Evolutionary conservation across 2,797 vertebrate genomes (phyloP), one percentile per base, ranked within the genome.

Genomic region (Hoplostethus atlanticus): DNA sequence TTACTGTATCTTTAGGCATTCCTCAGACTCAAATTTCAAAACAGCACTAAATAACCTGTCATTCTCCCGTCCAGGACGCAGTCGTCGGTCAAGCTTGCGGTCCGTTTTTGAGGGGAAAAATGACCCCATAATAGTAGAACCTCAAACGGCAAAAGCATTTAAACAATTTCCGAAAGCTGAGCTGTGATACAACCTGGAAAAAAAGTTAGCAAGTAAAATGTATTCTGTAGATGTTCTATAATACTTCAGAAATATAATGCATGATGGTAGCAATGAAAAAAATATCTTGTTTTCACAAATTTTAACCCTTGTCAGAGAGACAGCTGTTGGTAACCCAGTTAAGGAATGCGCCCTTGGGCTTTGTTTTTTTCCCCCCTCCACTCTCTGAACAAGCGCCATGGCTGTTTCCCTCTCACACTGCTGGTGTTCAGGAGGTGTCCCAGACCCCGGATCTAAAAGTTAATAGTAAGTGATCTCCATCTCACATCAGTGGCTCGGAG

Each of bases 11-110:
- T 90, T 77, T 73, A 90, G 88, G 91, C 89, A 91, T 93, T 93
- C 92, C 92, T 93, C 58, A 3, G 90, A 92, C 92, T 95, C 92
- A 87, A 84, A 94, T 94, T 94, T 95, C 94, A 94, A 94, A 94
- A 95, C 92, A 94, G 91, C 84, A 80, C 91, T 88, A 94, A 94
- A 95, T 92, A 94, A 95, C 92, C 89, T 86, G 85, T 91, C 90
- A 91, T 65, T 82, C 89, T 73, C 67, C 68, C 71, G 73, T 68
- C 25, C 76, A 64, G 73, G 80, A 76, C 77, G 75, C 64, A 68
- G 81, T 76, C 67, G 17, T 47, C 56, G 34, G 72, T 80, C 59
- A 56, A 82, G 76, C 81, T 72, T 86, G 74, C 76, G 81, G 72
- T 73, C 78, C 67, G 74, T 83, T 89, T 83, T 77, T 79, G 38